Percentiles rank a stretch among this genome's conserved stretches.
These are phyloP conservation scores for Sinhomidia bicolor DNA, from an alignment of 2,888 invertebrate genomes.

Conservation along the genomic window DNA sequence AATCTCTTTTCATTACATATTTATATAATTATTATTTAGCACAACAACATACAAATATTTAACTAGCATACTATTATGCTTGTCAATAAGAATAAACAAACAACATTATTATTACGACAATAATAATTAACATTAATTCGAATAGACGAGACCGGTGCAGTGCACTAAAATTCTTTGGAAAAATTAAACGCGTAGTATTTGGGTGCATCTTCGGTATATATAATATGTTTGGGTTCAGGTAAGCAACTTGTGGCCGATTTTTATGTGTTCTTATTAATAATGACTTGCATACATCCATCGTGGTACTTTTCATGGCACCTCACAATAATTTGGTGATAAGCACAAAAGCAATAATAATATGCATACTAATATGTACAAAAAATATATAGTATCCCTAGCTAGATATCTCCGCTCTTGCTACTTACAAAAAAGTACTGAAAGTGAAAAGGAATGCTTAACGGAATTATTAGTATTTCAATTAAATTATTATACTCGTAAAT, in stretches of 20 bases:
- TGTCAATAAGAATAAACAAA: background rate
- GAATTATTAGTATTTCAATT: too few species aligned
- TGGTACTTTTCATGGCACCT: slow-evolving; percentile 8
- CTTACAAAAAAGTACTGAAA: background rate
- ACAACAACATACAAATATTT: background rate
- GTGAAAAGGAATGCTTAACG: background rate
- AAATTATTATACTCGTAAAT: too few species aligned
- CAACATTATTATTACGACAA: background rate
- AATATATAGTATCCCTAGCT: background rate
- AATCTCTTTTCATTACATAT: slow-evolving; percentile 9
- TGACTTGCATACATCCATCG: background rate
- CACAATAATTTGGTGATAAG: background rate
- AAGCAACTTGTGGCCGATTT: background rate
- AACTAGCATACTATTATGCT: background rate
- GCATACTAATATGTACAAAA: background rate
- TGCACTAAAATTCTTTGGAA: too few species aligned
- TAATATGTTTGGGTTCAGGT: background rate
- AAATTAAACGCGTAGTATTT: too few species aligned
- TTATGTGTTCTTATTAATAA: background rate
- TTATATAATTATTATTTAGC: background rate
- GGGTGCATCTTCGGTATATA: too few species aligned
- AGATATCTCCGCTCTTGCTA: too few species aligned
- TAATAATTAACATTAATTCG: background rate
- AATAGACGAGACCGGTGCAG: too few species aligned
- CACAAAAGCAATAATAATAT: too few species aligned